Percentiles rank a stretch among this genome's conserved stretches.
Evolutionary conservation across 53 echinoderm and acorn worm genomes (phyloP).

Genomic region (Luidia sarsii): DNA sequence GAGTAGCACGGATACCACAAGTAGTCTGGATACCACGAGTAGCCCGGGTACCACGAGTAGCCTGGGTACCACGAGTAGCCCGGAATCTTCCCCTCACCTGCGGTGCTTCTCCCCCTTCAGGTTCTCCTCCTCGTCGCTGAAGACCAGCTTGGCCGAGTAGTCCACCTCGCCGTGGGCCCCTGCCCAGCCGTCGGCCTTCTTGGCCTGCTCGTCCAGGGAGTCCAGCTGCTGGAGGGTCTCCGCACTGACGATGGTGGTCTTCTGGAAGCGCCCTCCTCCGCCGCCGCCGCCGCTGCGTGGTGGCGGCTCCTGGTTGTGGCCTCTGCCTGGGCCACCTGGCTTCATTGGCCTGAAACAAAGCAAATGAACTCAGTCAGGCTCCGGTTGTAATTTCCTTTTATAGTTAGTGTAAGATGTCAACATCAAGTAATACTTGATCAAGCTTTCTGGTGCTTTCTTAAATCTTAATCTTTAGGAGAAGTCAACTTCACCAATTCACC

Average conservation of each 20-base stretch:
- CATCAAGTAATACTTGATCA: too few relatives aligned
- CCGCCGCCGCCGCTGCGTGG: too few relatives aligned
- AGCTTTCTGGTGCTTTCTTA: too few relatives aligned
- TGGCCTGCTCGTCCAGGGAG: conserved; percentile 40
- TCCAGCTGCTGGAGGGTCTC: conserved; percentile 81
- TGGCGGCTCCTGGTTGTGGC: conserved; percentile 28
- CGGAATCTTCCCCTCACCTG: conserved; percentile 44
- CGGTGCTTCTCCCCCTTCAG: conserved; percentile 37
- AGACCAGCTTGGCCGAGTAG: conserved; percentile 93
- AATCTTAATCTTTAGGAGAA: too few relatives aligned
- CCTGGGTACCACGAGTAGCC: too few relatives aligned
- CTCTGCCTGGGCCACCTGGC: conserved; percentile 68
- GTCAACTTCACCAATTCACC: too few relatives aligned
- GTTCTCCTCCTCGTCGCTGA: conserved; percentile 88
- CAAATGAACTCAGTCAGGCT: background rate
- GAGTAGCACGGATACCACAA: too few relatives aligned
- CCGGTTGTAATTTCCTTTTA: too few relatives aligned
- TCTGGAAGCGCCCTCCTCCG: conserved; percentile 23
- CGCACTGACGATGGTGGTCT: conserved; percentile 72
- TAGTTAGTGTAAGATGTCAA: too few relatives aligned
- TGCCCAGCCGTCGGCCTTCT: conserved; percentile 81
- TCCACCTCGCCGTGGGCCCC: conserved; percentile 90
- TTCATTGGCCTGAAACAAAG: conserved; percentile 24
- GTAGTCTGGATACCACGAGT: too few relatives aligned
- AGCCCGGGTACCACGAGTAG: too few relatives aligned